Evolutionary conservation across 2,888 invertebrate species (phyloP).

Genomic region (Drosophila neonasuta): DNA sequence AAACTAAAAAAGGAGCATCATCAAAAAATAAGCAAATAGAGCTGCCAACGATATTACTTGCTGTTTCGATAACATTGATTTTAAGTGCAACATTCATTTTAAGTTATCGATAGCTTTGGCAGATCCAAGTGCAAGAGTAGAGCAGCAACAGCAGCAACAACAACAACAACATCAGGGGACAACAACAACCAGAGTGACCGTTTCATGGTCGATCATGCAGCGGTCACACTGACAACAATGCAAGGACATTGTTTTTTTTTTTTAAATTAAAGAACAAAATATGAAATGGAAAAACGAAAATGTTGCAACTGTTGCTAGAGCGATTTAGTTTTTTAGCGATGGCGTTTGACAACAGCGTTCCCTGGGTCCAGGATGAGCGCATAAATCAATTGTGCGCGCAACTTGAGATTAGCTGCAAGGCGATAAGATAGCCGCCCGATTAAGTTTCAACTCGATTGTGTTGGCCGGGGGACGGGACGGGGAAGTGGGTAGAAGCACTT

Average conservation of each 20-base stretch:
- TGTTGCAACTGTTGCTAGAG: slow-evolving; percentile 2
- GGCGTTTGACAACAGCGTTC: background rate
- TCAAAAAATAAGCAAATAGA: background rate
- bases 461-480: background rate
- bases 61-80: no score
- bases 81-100: no score
- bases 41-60: background rate
- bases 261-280: background rate
- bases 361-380: slow-evolving; percentile 50
- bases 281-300: slow-evolving; percentile 2
- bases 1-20: background rate
- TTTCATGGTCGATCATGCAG: background rate
- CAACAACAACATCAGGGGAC: slow-evolving; percentile 14
- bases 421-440: slow-evolving; percentile 45
- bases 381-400: slow-evolving; percentile 50
- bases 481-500: background rate
- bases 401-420: slow-evolving; percentile 47
- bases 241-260: slow-evolving; percentile 19
- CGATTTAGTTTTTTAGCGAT: background rate
- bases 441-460: slow-evolving; percentile 7
- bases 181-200: slow-evolving; percentile 11
- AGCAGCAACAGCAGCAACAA: slow-evolving; percentile 20
- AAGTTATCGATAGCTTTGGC: background rate
- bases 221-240: slow-evolving; percentile 28
- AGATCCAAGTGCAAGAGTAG: slow-evolving; percentile 4